Conservation (phyloP, 2,797 vertebrate genomes). For the Peromyscus aztecus region DNA sequence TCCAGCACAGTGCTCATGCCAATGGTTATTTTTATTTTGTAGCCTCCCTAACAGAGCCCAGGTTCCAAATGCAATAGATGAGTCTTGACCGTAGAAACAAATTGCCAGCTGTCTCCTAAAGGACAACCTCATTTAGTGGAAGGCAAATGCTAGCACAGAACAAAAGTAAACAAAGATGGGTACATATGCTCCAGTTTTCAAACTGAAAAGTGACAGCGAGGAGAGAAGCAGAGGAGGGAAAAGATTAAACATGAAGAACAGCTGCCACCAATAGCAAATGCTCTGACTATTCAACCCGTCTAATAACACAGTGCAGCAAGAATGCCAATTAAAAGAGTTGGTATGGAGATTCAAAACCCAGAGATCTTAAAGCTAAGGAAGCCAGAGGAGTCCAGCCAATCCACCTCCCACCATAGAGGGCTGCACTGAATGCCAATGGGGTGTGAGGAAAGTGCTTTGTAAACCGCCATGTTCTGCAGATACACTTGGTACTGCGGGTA, state of each 20-base stretch:
- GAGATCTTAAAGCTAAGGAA: conserved; percentile 51
- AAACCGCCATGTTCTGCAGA: not conserved
- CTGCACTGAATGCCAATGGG: not conserved
- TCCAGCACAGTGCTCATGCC: not conserved
- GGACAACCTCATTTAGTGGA: conserved; percentile 73
- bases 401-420: not conserved
- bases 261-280: conserved; percentile 55
- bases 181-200: conserved; percentile 71
- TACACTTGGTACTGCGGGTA: not conserved
- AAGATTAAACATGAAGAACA: conserved; percentile 65
- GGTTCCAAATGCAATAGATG: conserved; percentile 53
- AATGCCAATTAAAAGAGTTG: conserved; percentile 56
- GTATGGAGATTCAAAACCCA: conserved; percentile 37
- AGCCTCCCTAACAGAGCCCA: conserved; percentile 52
- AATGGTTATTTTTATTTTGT: conserved; percentile 24
- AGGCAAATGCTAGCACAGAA: conserved; percentile 72
- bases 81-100: conserved; percentile 71
- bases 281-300: not conserved
- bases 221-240: conserved; percentile 51
- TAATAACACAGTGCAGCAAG: conserved; percentile 29
- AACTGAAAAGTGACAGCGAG: conserved; percentile 54
- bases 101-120: conserved; percentile 77
- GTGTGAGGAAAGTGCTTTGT: not conserved
- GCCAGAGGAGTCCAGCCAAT: not conserved
- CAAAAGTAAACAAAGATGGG: conserved; percentile 81